Evolutionary conservation across 92 coral and sea anemone species (phyloP).

Genomic region (Epizoanthus fatuus): DNA sequence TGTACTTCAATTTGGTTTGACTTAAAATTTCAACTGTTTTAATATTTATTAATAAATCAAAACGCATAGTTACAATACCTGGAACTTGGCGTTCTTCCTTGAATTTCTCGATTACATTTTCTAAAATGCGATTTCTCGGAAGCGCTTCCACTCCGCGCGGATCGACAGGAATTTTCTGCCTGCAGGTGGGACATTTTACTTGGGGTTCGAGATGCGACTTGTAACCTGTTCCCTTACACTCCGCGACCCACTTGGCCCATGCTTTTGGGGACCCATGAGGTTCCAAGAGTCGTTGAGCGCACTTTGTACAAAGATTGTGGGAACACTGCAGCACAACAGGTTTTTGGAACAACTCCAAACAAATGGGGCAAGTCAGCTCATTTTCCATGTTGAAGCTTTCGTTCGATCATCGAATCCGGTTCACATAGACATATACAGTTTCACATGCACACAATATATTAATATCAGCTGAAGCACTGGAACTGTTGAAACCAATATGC

Average conservation of each 20-base stretch:
- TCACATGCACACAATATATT: no score
- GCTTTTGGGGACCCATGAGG: slow-evolving; percentile 87
- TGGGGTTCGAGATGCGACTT: slow-evolving; percentile 92
- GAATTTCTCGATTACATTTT: slow-evolving; percentile 86
- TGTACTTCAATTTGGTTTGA: not conserved
- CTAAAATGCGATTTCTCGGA: slow-evolving; percentile 81
- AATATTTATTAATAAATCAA: slow-evolving; percentile 1
- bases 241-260: slow-evolving; percentile 91
- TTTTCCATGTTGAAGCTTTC: slow-evolving; percentile 63
- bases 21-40: not conserved
- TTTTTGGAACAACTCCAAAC: slow-evolving; percentile 81
- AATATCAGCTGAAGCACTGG: no score
- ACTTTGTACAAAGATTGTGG: slow-evolving; percentile 86
- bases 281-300: slow-evolving; percentile 84
- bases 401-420: not conserved
- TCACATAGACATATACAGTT: no score
- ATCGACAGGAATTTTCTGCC: slow-evolving; percentile 85
- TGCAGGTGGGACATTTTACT: slow-evolving; percentile 90
- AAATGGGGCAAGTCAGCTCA: slow-evolving; percentile 89
- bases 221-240: slow-evolving; percentile 60
- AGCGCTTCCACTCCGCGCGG: slow-evolving; percentile 87
- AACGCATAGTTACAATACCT: slow-evolving; percentile 51
- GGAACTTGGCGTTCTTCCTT: slow-evolving; percentile 83
- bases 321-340: slow-evolving; percentile 93
- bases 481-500: no score